Percentiles rank a stretch among this genome's conserved stretches.
phyloP scores from a whole-genome alignment of 2,113 vertebrate species.

The Ariopsis seemanni region DNA sequence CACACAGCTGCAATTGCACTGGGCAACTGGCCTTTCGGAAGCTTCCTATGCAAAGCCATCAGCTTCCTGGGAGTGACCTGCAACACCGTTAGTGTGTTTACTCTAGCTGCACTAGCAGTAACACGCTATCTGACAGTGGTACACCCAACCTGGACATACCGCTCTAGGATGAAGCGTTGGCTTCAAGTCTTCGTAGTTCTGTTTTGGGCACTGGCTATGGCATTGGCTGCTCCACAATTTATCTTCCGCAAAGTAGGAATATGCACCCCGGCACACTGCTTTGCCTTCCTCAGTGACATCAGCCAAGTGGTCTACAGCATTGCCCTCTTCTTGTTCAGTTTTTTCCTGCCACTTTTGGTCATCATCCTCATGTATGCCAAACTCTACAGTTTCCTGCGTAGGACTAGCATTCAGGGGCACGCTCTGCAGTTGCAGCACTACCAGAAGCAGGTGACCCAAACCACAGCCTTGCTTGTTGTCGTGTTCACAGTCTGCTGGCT shows the following conservation, averaged over 20 bases:
- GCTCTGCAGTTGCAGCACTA: slow-evolving; percentile 70
- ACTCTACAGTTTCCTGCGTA: slow-evolving; percentile 72
- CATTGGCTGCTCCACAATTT: slow-evolving; percentile 74
- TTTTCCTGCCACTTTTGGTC: slow-evolving; percentile 69
- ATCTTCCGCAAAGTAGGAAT: slow-evolving; percentile 63
- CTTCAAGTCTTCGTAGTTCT: slow-evolving; percentile 57
- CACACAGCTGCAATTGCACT: slow-evolving; percentile 71
- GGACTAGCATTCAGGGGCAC: slow-evolving; percentile 48
- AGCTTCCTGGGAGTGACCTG: slow-evolving; percentile 75
- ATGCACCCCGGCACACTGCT: slow-evolving; percentile 64
- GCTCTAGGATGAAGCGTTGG: slow-evolving; percentile 54
- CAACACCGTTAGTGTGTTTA: slow-evolving; percentile 70
- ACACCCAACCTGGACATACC: slow-evolving; percentile 68
- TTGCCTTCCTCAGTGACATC: slow-evolving; percentile 70
- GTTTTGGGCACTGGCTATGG: slow-evolving; percentile 68
- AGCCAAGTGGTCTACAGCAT: slow-evolving; percentile 72
- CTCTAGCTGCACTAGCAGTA: slow-evolving; percentile 71
- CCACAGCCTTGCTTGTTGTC: slow-evolving; percentile 72
- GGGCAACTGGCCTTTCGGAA: slow-evolving; percentile 73
- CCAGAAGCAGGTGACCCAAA: slow-evolving; percentile 74
- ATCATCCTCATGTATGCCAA: slow-evolving; percentile 72
- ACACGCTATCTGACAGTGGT: slow-evolving; percentile 74
- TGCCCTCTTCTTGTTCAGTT: slow-evolving; percentile 71
- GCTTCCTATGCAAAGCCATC: slow-evolving; percentile 70
- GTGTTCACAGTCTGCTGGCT: slow-evolving; percentile 77